These are phyloP conservation scores for Sitta europaea DNA, from an alignment of 2,113 vertebrate genomes.

Conservation along the genomic window DNA sequence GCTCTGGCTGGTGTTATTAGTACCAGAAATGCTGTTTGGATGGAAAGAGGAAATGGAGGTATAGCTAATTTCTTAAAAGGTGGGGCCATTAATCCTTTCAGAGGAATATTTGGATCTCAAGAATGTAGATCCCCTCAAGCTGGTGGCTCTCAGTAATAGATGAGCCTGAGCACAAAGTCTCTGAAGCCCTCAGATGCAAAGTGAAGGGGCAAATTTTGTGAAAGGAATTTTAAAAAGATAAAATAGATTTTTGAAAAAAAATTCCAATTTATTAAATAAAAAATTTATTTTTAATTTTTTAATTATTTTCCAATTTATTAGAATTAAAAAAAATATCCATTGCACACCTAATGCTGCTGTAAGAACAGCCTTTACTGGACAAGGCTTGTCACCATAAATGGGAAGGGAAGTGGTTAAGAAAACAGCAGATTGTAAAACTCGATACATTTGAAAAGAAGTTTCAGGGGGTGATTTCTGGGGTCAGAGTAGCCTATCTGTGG, in stretches of 20 bases:
- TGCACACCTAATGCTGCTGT: neutral
- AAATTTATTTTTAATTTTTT: no score
- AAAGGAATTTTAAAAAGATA: neutral
- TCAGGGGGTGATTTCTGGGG: neutral
- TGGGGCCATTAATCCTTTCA: conserved; percentile 37
- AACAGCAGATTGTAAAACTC: neutral
- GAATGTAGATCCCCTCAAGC: neutral
- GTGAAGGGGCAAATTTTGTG: neutral
- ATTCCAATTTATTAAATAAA: no score
- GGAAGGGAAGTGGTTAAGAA: neutral
- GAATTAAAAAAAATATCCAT: no score
- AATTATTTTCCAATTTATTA: no score
- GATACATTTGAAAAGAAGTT: neutral
- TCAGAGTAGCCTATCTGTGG: neutral
- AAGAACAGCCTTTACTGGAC: neutral
- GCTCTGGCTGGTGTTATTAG: conserved; percentile 39
- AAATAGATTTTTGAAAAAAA: neutral
- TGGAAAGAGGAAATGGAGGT: conserved; percentile 55
- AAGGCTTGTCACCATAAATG: accelerated
- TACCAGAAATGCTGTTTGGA: conserved; percentile 48
- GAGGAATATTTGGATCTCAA: neutral
- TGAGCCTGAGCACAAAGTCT: neutral
- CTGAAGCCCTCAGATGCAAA: neutral
- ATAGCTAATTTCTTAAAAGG: conserved; percentile 48
- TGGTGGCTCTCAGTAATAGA: neutral